Evolutionary conservation across 2,888 invertebrate species (phyloP).

Genomic region (Polydesmus complanatus): DNA sequence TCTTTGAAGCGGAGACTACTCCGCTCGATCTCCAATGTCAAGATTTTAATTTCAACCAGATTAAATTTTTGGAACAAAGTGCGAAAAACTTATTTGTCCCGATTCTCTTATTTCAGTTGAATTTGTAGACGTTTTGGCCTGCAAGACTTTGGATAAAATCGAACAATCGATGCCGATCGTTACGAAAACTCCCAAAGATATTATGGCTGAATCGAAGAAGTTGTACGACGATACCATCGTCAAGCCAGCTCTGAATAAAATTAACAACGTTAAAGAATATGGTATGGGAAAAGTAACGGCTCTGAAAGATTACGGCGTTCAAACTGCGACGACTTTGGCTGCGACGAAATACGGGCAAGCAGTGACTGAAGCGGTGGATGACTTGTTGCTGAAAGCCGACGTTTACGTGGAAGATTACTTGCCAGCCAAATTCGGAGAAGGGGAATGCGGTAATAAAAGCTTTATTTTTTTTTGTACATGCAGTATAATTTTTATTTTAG

Average conservation of each 20-base stretch:
- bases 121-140: constrained; percentile 43
- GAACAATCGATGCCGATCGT: constrained; percentile 70
- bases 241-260: constrained; percentile 3
- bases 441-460: not conserved
- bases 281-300: constrained; percentile 14
- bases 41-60: too few species aligned
- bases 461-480: too few species aligned
- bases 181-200: constrained; percentile 62
- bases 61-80: too few species aligned
- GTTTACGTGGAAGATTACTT: constrained; percentile 59
- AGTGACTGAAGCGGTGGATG: constrained; percentile 30
- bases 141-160: constrained; percentile 69
- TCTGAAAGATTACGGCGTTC: constrained; percentile 11
- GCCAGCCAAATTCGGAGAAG: constrained; percentile 41
- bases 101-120: constrained; percentile 26
- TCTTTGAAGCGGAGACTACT: too few species aligned
- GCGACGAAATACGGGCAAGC: constrained; percentile 19
- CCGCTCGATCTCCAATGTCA: too few species aligned
- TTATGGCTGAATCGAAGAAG: constrained; percentile 11
- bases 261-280: constrained; percentile 7
- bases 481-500: too few species aligned
- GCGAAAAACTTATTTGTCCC: not conserved
- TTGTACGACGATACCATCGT: constrained; percentile 9
- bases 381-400: constrained; percentile 53
- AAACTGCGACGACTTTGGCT: constrained; percentile 13